Evolutionary conservation across 1,140 invertebrate species (phyloP).

Genomic region (Euglossa dilemma): DNA sequence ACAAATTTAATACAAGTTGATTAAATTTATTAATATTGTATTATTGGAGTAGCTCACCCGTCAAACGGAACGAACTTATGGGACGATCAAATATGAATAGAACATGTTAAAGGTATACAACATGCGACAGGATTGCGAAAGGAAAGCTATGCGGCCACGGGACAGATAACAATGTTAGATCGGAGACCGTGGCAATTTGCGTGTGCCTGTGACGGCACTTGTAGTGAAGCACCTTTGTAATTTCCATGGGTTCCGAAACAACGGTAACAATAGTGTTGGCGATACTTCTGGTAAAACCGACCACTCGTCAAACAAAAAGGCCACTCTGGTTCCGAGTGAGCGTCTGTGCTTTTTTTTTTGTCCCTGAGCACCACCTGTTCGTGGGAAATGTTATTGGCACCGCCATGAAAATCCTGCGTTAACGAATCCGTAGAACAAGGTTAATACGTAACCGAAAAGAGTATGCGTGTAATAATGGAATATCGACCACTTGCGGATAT

Average conservation of each 20-base stretch:
- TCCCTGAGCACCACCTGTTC: conserved; percentile 53
- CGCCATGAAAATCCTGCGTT: background rate
- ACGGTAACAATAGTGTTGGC: conserved; percentile 41
- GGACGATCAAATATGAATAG: too few species aligned
- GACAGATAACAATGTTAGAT: background rate
- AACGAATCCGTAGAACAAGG: background rate
- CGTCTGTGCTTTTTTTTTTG: conserved; percentile 16
- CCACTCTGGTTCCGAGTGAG: conserved; percentile 50
- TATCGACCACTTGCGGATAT: background rate
- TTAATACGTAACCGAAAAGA: background rate
- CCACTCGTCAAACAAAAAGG: conserved; percentile 47
- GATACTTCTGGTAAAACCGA: conserved; percentile 31
- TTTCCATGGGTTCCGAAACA: conserved; percentile 20
- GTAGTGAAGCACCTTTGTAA: conserved; percentile 25
- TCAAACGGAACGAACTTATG: too few species aligned
- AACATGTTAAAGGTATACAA: background rate
- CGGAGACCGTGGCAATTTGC: conserved; percentile 19
- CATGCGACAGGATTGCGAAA: background rate
- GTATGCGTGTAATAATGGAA: background rate
- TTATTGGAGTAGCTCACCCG: too few species aligned
- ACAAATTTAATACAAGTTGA: too few species aligned
- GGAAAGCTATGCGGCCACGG: background rate
- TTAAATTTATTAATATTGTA: too few species aligned
- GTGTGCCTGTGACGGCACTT: background rate
- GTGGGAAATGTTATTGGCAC: conserved; percentile 42